These are phyloP conservation scores for Asteroscopus sphinx DNA, from an alignment of 2,888 invertebrate genomes.

Conservation along the genomic window DNA sequence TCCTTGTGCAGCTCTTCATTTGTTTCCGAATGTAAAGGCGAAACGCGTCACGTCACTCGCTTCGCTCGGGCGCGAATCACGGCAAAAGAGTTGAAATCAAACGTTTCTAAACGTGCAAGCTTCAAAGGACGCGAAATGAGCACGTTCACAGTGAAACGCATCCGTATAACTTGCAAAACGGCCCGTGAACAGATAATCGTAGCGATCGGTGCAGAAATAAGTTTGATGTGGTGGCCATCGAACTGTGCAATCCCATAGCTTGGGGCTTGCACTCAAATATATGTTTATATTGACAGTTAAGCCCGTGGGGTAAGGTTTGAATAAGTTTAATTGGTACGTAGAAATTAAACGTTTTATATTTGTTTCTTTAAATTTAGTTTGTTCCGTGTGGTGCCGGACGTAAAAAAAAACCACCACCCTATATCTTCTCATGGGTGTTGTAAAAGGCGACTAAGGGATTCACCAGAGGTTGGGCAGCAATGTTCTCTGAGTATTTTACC, in stretches of 20 bases:
- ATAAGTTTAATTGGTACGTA: conserved; percentile 42
- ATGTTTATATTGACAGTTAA: conserved; percentile 25
- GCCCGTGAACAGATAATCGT: conserved; percentile 76
- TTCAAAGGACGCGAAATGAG: conserved; percentile 84
- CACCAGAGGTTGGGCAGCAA: too few relatives aligned
- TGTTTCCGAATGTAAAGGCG: conserved; percentile 79
- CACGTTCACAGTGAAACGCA: conserved; percentile 81
- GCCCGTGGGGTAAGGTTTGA: conserved; percentile 22
- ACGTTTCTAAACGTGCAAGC: conserved; percentile 77
- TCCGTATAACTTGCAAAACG: conserved; percentile 76
- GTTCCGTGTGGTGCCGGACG: too few relatives aligned
- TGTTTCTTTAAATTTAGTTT: too few relatives aligned
- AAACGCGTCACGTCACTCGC: conserved; percentile 64
- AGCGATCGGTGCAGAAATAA: conserved; percentile 79
- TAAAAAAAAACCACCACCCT: too few relatives aligned
- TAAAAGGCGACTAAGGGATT: too few relatives aligned
- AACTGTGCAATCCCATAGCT: conserved; percentile 62
- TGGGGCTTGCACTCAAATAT: conserved; percentile 39
- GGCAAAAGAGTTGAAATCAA: conserved; percentile 83
- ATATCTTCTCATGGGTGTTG: too few relatives aligned
- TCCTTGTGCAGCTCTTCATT: conserved; percentile 78
- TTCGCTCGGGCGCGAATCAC: conserved; percentile 70
- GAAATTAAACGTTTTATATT: too few relatives aligned
- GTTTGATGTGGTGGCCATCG: conserved; percentile 74
- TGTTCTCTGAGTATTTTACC: too few relatives aligned